A percentile compares a stretch with the other conserved stretches of the same genome.
Conservation (phyloP, 2,113 vertebrate species). For the Siphamia tubifer region DNA sequence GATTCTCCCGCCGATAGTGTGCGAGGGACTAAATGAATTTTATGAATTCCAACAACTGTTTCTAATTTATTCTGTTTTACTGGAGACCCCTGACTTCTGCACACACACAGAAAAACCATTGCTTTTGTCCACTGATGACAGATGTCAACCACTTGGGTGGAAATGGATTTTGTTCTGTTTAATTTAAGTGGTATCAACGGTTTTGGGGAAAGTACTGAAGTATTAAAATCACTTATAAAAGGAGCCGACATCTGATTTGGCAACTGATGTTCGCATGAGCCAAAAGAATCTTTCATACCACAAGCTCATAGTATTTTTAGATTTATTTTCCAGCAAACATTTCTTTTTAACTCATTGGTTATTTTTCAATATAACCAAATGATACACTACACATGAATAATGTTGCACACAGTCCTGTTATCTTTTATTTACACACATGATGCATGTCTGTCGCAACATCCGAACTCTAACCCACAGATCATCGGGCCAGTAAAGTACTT, state of each 20-base stretch:
- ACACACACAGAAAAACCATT: neutral
- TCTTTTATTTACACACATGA: constrained; percentile 19
- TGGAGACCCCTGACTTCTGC: constrained; percentile 4
- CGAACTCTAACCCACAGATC: neutral
- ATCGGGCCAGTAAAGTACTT: constrained; percentile 15
- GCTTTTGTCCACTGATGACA: neutral
- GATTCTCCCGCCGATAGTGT: constrained; percentile 94
- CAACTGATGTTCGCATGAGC: constrained; percentile 3
- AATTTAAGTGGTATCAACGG: constrained; percentile 11
- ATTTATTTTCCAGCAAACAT: constrained; percentile 3
- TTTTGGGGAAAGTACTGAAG: neutral
- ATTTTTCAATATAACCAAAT: constrained; percentile 16
- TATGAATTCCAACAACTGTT: constrained; percentile 48
- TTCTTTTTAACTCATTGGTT: constrained; percentile 10
- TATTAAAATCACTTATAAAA: constrained; percentile 34
- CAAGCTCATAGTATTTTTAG: constrained; percentile 21
- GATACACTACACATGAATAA: constrained; percentile 49
- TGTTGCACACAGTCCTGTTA: neutral
- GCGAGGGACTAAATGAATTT: constrained; percentile 61
- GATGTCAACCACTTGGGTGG: constrained; percentile 23
- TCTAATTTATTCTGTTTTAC: constrained; percentile 56
- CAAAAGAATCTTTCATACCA: neutral
- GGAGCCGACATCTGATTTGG: neutral
- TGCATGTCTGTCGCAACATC: neutral
- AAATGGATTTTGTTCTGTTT: neutral